Evolutionary conservation across 2,888 invertebrate species (phyloP).

Genomic region (Spisula subtruncata): DNA sequence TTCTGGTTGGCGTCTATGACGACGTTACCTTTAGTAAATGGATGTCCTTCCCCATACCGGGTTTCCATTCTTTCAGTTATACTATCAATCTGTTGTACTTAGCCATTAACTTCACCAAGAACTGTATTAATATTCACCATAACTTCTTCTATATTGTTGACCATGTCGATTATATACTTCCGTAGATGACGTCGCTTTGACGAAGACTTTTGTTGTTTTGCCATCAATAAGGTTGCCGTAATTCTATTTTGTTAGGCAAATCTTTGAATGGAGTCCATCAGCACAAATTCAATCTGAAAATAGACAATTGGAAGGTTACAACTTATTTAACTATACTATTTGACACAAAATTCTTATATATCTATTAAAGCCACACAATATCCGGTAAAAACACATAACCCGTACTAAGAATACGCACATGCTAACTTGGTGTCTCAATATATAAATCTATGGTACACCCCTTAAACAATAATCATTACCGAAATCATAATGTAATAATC

Average conservation of each 20-base stretch:
- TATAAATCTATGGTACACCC: no score
- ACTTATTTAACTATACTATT: neutral
- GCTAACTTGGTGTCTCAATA: no score
- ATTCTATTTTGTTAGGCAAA: neutral
- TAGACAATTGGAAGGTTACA: neutral
- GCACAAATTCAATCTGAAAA: neutral
- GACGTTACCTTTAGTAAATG: conserved; percentile 24
- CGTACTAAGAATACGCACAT: no score
- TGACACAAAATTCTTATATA: no score
- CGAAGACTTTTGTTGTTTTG: conserved; percentile 5
- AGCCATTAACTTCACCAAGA: conserved; percentile 52
- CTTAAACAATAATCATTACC: no score
- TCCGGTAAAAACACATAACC: neutral
- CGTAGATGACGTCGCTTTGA: conserved; percentile 40
- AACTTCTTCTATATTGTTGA: conserved; percentile 61
- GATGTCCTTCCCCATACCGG: neutral
- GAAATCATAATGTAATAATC: no score
- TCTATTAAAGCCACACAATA: neutral
- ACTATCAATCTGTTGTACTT: conserved; percentile 61
- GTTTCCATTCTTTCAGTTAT: conserved; percentile 46
- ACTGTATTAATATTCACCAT: conserved; percentile 59
- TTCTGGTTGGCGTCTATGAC: conserved; percentile 58
- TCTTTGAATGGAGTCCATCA: neutral
- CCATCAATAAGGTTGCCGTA: conserved; percentile 21
- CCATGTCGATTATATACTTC: conserved; percentile 52